Conservation (phyloP, 2,888 invertebrate species). For the Pachycephus smyrnensis region DNA sequence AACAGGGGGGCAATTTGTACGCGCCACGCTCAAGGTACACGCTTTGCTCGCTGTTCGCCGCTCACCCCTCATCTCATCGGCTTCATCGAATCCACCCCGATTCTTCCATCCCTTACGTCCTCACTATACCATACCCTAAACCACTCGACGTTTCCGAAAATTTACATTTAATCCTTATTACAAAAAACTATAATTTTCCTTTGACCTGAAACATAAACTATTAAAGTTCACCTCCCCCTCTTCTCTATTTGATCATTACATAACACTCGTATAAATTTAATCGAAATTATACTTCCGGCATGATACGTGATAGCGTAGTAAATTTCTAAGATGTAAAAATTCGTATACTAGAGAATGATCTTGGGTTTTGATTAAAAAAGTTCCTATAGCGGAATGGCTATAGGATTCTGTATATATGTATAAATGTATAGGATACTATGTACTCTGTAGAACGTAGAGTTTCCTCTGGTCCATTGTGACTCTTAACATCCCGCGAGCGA, state of each 20-base stretch:
- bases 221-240: too few species aligned
- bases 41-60: not conserved
- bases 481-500: slow-evolving; percentile 35
- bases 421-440: not conserved
- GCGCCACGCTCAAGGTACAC: slow-evolving; percentile 43
- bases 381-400: not conserved
- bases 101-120: not conserved
- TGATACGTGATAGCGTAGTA: not conserved
- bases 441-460: not conserved
- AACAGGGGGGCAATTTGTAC: slow-evolving; percentile 59
- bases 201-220: not conserved
- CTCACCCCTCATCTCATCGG: slow-evolving; percentile 6
- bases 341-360: not conserved
- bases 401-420: not conserved
- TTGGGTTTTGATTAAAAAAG: not conserved
- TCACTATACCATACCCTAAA: not conserved
- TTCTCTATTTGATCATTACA: too few species aligned
- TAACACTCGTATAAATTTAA: not conserved
- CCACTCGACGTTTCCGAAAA: not conserved
- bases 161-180: not conserved
- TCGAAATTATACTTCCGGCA: not conserved
- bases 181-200: not conserved
- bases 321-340: not conserved
- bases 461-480: not conserved
- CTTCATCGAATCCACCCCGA: slow-evolving; percentile 1